phyloP scores from a whole-genome alignment of 2,797 vertebrate genomes.

The Eulemur rubriventer region DNA sequence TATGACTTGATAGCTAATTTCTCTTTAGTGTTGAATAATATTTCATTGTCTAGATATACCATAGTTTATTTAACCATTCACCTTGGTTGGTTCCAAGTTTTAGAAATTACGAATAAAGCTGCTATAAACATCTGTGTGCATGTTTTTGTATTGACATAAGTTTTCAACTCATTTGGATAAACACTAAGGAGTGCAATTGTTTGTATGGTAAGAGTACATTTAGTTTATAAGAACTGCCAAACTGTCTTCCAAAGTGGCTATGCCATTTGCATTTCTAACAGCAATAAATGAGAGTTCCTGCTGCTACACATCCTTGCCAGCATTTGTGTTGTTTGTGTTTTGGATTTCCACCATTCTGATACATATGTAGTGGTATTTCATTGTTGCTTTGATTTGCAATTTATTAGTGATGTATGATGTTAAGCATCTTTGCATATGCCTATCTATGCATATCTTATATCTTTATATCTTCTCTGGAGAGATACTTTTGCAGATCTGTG shows the following conservation, averaged over 20 bases:
- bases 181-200: neutral
- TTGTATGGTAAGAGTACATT: neutral
- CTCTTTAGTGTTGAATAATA: neutral
- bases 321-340: neutral
- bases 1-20: neutral
- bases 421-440: neutral
- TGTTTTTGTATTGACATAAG: neutral
- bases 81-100: neutral
- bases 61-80: neutral
- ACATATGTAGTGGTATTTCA: neutral
- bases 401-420: neutral
- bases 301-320: neutral
- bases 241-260: neutral
- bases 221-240: neutral
- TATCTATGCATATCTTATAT: neutral
- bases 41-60: neutral
- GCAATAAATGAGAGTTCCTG: neutral
- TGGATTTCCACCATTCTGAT: neutral
- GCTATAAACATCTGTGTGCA: neutral
- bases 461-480: neutral
- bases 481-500: neutral
- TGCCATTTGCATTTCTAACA: neutral
- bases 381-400: neutral
- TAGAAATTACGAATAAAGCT: neutral
- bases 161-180: neutral